Base-by-base conservation (phyloP, 2,797 vertebrate species). In the Naso thynnoides region DNA sequence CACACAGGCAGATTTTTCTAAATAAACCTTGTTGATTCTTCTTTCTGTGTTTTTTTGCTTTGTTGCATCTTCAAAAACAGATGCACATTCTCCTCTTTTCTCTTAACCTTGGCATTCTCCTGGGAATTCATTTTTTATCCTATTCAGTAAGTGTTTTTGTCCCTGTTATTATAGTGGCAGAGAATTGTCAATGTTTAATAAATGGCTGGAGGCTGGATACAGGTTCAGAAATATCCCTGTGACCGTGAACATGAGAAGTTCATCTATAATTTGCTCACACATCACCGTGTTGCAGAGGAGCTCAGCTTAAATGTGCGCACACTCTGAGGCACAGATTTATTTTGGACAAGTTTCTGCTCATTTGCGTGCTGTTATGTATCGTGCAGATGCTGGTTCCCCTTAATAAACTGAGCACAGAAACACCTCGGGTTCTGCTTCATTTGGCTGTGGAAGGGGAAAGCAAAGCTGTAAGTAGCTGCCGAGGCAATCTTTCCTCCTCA, bases 161-260 rank as follows among this genome's bases (percentile, higher is more conserved):
- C 66, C 70, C 76, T 68, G 78, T 86, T 89, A 89, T 86, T 81
- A 88, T 90, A 82, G 87, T 83, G 72, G 82, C 60, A 73, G 73
- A 60, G 79, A 69, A 79, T 69, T 78, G 80, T 91, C 78, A 88
- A 89, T 88, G 86, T 91, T 91, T 93, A 89, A 93, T 90, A 86
- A 90, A 86, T 70, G 70, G 78, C 88, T 88, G 73, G 69, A 74
- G 82, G 86, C 80, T 63, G 73, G 56, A 75, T 83, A 84, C 80
- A 73, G 73, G 70, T 83, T 78, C 76, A 70, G 73, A 88, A 88
- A 89, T 84, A 88, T 76, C 76, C 62, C 9, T 41, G 73, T 82
- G 84, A 82, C 75, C 42, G 42, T 49, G 70, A 86, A 87, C 86
- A 89, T 38, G 72, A 78, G 68, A 87, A 82, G 77, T 88, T 86